These are phyloP conservation scores for Drosophila sordidapex DNA, from an alignment of 2,888 invertebrate species.

Conservation along the genomic window DNA sequence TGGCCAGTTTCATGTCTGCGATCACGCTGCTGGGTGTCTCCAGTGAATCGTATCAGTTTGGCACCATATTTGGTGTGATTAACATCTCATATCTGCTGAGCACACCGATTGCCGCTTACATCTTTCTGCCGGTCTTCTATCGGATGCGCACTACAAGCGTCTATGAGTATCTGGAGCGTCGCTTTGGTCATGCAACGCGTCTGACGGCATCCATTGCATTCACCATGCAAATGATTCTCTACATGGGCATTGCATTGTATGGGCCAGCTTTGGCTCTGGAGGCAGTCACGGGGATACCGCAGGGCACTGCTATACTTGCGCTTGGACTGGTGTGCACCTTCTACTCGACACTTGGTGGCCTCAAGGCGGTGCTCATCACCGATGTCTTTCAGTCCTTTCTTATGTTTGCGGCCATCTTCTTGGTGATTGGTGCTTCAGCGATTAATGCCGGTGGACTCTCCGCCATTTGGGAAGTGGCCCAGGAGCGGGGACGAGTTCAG, in stretches of 20 bases:
- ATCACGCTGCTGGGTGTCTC: conserved; percentile 95
- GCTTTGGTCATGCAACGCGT: conserved; percentile 92
- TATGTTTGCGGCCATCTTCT: conserved; percentile 94
- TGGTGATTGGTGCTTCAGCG: conserved; percentile 90
- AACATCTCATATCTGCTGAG: conserved; percentile 91
- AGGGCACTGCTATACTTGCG: conserved; percentile 89
- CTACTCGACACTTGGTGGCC: conserved; percentile 94
- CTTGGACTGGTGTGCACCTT: conserved; percentile 91
- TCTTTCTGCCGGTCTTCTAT: conserved; percentile 94
- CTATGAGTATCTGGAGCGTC: conserved; percentile 95
- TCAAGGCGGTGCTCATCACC: conserved; percentile 95
- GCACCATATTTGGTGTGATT: conserved; percentile 91
- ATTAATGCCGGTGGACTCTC: conserved; percentile 89
- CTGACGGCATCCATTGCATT: conserved; percentile 93
- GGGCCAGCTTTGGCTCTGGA: conserved; percentile 96
- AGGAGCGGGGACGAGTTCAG: conserved; percentile 89
- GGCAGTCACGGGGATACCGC: conserved; percentile 91
- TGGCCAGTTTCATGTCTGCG: conserved; percentile 97
- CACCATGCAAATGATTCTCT: conserved; percentile 95
- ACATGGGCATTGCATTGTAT: conserved; percentile 97
- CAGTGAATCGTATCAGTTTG: conserved; percentile 93
- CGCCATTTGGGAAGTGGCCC: conserved; percentile 90
- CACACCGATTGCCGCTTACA: conserved; percentile 91
- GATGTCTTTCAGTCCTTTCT: conserved; percentile 93
- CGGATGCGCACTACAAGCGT: conserved; percentile 92